Evolutionary conservation across 2,888 invertebrate genomes (phyloP), one percentile per base, ranked within the genome.

Genomic region (Itoplectis maculator): DNA sequence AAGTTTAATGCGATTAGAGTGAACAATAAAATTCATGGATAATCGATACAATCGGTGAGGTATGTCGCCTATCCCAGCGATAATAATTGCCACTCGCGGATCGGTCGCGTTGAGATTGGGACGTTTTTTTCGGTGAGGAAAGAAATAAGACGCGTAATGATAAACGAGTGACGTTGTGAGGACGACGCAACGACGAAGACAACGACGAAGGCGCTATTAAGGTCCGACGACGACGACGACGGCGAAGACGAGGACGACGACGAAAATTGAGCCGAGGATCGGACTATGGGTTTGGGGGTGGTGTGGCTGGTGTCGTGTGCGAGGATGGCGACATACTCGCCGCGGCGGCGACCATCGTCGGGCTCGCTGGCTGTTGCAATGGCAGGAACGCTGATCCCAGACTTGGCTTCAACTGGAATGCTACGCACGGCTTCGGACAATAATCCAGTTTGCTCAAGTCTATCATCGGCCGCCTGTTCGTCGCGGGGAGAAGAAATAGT

Each of bases 341-440:
- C 47, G 81, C 77, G 1, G 82, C 45, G 3, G 88, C 87, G 82
- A 90, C 88, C 88, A 91, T 89, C 86, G 90, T 90, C 66, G 91
- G 89, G 86, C 91, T 92, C 81, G 92, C 90, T 84, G 89, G 89
- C 86, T 94, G 94, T 88, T 94, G 95, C 88, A 96, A 94, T 88
- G 96, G 96, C 93, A 96, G 95, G 94, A 97, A 97, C 88, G 97
- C 97, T 68, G 97, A 97, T 87, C 96, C 96, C 86, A 95, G 94
- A 90, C 97, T 97, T 79, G 97, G 97, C 89, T 96, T 95, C 93
- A 97, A 94, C 90, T 96, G 96, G 94, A 96, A 97, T 86, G 95
- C 95, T 89, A 95, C 94, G 86, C 95, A 94, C 72, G 96, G 96
- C 93, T 96, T 96, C 88, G 94, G 93, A 89, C 93, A 93, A 88